A percentile compares a stretch with the other conserved stretches of the same genome.
Evolutionary conservation across 2,113 vertebrate species (phyloP).

Genomic region (Peromyscus maniculatus): DNA sequence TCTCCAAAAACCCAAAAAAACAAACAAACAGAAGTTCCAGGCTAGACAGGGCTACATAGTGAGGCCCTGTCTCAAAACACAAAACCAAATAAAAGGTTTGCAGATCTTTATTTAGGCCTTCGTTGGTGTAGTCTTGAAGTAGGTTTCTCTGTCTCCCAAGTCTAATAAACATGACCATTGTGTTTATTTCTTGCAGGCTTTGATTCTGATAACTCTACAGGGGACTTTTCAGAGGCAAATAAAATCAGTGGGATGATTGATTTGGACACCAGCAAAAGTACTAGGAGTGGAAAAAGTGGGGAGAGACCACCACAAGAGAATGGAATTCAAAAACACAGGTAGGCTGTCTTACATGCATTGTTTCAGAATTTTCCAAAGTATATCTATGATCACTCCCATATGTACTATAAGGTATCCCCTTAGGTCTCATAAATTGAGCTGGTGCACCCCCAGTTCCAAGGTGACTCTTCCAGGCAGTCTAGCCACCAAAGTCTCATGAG

Average conservation of each 20-base stretch:
- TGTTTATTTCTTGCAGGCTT: constrained; percentile 90
- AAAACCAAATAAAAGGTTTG: neutral
- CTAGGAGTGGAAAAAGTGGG: constrained; percentile 86
- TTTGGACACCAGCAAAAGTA: constrained; percentile 83
- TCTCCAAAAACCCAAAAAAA: neutral
- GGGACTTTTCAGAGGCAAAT: constrained; percentile 93
- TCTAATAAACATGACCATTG: neutral
- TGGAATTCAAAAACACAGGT: constrained; percentile 96
- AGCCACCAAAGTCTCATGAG: neutral
- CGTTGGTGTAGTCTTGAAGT: no score
- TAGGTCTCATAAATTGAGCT: neutral
- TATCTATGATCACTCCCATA: neutral
- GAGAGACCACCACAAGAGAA: constrained; percentile 92
- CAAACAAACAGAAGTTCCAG: neutral
- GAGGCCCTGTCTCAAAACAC: neutral
- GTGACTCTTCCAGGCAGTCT: fast-evolving
- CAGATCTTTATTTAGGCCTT: no score
- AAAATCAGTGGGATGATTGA: constrained; percentile 89
- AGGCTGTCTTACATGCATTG: fast-evolving
- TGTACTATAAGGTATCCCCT: fast-evolving
- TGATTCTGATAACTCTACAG: constrained; percentile 96
- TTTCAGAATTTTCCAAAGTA: neutral
- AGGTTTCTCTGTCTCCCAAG: neutral
- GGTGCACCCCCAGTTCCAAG: fast-evolving
- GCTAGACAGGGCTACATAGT: no score